A percentile compares a stretch with the other conserved stretches of the same genome.
phyloP scores from a whole-genome alignment of 2,113 vertebrate species.

The Pterophyllum scalare region DNA sequence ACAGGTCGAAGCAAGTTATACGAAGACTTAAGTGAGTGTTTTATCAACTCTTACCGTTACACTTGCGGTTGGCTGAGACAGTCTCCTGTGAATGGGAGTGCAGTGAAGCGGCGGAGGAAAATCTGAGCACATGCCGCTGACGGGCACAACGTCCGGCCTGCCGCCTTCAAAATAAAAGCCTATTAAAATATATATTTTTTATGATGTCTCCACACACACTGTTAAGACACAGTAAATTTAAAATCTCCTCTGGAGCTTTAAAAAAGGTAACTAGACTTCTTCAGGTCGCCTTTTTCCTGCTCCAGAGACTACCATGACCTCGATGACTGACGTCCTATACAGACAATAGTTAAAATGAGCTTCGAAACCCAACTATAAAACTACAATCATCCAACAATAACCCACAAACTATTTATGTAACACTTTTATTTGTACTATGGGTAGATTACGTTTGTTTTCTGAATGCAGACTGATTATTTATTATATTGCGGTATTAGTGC shows the following conservation, averaged over 20 bases:
- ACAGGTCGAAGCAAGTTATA: neutral
- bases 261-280: no score
- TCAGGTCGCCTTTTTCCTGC: no score
- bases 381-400: neutral
- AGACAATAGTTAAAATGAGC: neutral
- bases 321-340: no score
- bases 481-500: no score
- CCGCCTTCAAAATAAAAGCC: slow-evolving; percentile 58
- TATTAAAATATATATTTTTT: no score
- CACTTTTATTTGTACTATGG: neutral
- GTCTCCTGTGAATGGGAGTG: slow-evolving; percentile 64
- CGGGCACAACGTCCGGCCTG: neutral
- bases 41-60: slow-evolving; percentile 73
- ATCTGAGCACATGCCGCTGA: neutral
- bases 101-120: slow-evolving; percentile 43
- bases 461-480: neutral
- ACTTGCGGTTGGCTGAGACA: slow-evolving; percentile 18
- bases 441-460: neutral
- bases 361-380: neutral
- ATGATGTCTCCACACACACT: neutral
- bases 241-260: neutral
- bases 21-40: neutral
- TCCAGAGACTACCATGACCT: no score
- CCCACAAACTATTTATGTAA: neutral
- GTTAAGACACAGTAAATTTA: neutral